These are phyloP conservation scores for Kryptopterus vitreolus DNA, from an alignment of 2,797 vertebrate genomes.

Conservation along the genomic window DNA sequence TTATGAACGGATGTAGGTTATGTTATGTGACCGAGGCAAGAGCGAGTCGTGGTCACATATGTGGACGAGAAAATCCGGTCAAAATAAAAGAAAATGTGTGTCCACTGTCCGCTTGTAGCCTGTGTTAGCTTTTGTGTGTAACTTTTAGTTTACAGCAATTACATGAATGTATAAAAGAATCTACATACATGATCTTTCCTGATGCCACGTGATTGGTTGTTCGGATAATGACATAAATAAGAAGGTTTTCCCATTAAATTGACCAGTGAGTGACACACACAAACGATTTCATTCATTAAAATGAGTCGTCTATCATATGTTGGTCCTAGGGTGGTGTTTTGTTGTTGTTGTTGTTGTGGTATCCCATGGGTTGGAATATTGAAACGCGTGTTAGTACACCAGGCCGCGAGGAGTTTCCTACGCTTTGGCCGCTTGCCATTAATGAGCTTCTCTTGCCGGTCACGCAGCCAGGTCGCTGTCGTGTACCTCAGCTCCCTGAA, in stretches of 20 bases:
- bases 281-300: neutral
- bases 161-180: too few relatives aligned
- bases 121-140: too few relatives aligned
- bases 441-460: neutral
- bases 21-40: too few relatives aligned
- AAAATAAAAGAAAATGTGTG: too few relatives aligned
- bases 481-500: conserved; percentile 44
- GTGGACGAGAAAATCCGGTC: too few relatives aligned
- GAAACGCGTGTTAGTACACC: neutral
- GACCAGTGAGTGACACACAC: neutral
- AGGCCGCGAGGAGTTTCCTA: neutral
- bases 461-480: conserved; percentile 2
- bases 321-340: neutral
- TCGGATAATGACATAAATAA: neutral
- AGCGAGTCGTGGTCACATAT: too few relatives aligned
- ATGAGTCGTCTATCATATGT: neutral
- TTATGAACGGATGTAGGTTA: too few relatives aligned
- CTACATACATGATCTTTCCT: too few relatives aligned
- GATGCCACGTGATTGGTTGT: neutral
- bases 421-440: conserved; percentile 6
- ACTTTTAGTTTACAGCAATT: too few relatives aligned
- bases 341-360: neutral
- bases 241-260: neutral
- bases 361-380: neutral
- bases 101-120: too few relatives aligned